These are phyloP conservation scores for Dermatophagoides farinae DNA, from an alignment of 1,140 invertebrate genomes.

Conservation along the genomic window DNA sequence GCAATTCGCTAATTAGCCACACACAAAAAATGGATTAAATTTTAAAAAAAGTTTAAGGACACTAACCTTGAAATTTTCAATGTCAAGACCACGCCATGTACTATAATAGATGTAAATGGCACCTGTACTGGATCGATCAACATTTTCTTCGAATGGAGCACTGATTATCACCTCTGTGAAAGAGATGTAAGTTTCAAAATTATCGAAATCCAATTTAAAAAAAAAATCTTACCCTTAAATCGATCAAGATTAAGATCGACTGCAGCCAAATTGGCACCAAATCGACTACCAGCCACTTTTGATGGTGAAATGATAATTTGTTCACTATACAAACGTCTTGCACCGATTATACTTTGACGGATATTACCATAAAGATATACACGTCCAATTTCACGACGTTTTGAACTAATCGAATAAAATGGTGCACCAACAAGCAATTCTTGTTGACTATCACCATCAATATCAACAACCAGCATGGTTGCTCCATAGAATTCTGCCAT, in stretches of 20 bases:
- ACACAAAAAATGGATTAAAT: neutral
- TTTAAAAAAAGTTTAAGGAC: neutral
- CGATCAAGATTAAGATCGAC: neutral
- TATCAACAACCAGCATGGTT: neutral
- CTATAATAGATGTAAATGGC: constrained; percentile 9
- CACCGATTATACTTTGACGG: neutral
- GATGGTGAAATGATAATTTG: no score
- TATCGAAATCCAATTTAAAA: neutral
- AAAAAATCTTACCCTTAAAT: neutral
- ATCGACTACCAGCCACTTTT: neutral
- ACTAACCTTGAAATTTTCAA: neutral
- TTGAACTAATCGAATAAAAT: neutral
- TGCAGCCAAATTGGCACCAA: neutral
- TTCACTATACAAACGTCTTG: neutral
- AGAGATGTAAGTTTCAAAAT: neutral
- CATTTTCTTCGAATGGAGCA: neutral
- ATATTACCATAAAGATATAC: neutral
- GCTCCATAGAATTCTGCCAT: constrained; percentile 8
- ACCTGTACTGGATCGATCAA: neutral
- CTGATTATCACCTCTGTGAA: neutral
- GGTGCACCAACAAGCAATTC: constrained; percentile 4
- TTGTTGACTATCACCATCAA: neutral
- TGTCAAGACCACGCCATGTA: neutral
- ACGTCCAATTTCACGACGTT: neutral
- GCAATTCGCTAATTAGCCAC: neutral